Base-by-base conservation (phyloP, 2,113 vertebrate genomes). In the Leptobrachium ailaonicum region DNA sequence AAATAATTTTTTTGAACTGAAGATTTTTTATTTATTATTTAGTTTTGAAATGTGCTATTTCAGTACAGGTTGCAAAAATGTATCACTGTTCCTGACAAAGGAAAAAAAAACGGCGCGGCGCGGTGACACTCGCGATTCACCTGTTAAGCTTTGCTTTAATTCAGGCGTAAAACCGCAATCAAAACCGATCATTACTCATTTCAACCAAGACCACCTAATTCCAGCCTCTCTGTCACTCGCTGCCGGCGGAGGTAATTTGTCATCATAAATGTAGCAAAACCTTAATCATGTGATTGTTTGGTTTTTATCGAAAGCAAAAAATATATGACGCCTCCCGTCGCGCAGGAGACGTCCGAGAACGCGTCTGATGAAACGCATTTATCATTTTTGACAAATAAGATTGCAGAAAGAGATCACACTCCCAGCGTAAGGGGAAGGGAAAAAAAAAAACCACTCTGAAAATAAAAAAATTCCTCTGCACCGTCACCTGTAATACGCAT, bases 331-430 rank as follows among this genome's bases (percentile, higher is more conserved):
- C 88, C 8, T 95, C 96, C 95, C 93, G 94, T 97, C 96, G 93
- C 93, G 95, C 88, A 82, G 91, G 88, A 94, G 94, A 93, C 90
- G 89, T 85, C 87, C 86, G 88, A 92, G 90, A 32, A 91, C 92
- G 91, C 86, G 90, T 82, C 86, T 85, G 92, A 98, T 96, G 92
- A 95, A 95, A 94, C 83, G 88, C 91, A 97, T 97, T 96, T 93
- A 97, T 97, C 94, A 95, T 86, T 92, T 87, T 58, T 90, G 95
- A 96, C 95, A 95, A 96, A 94, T 93, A 92, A 88, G 90, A 90
- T 88, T 91, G 90, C 90, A 88, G 90, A 64, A 90, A 88, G 64
- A 13, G 85, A 91, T 90, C 85, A 88, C 86, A 90, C 87, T 32
- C 20, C 82, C 92, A 85, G 91, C 20, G 20, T 32, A 32, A 32